Conservation (phyloP, 2,888 invertebrate genomes). For the Panorpa germanica region DNA sequence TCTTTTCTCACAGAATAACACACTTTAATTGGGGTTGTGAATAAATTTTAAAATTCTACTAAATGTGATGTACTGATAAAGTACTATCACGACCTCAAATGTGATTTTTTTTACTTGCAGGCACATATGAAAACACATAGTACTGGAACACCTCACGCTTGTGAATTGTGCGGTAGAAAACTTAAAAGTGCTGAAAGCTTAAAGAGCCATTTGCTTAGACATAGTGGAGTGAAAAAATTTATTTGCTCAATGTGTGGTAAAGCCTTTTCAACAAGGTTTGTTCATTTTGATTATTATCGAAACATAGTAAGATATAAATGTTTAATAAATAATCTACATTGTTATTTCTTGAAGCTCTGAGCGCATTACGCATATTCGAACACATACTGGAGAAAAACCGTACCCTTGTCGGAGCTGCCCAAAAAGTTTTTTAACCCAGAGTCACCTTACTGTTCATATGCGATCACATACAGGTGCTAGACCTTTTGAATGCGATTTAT, state of each 20-base stretch:
- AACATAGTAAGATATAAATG: no score
- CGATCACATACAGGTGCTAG: slow-evolving; percentile 11
- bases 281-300: no score
- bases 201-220: slow-evolving; percentile 11
- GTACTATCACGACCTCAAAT: no score
- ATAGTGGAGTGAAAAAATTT: slow-evolving; percentile 11
- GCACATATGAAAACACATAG: slow-evolving; percentile 11
- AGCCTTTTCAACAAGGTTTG: slow-evolving; percentile 10
- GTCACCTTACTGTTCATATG: no score
- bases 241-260: slow-evolving; percentile 11
- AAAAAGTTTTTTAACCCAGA: slow-evolving; percentile 11
- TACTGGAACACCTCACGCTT: slow-evolving; percentile 11
- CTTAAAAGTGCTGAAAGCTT: slow-evolving; percentile 11
- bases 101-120: no score
- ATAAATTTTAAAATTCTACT: no score
- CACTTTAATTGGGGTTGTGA: no score
- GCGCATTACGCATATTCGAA: slow-evolving; percentile 10
- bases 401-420: slow-evolving; percentile 10
- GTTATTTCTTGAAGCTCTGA: no score
- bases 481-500: slow-evolving; percentile 12
- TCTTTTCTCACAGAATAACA: no score
- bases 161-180: slow-evolving; percentile 10
- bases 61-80: no score
- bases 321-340: no score
- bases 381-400: slow-evolving; percentile 11